These are phyloP conservation scores for Mastacembelus armatus DNA, from an alignment of 2,797 vertebrate species.

Conservation along the genomic window DNA sequence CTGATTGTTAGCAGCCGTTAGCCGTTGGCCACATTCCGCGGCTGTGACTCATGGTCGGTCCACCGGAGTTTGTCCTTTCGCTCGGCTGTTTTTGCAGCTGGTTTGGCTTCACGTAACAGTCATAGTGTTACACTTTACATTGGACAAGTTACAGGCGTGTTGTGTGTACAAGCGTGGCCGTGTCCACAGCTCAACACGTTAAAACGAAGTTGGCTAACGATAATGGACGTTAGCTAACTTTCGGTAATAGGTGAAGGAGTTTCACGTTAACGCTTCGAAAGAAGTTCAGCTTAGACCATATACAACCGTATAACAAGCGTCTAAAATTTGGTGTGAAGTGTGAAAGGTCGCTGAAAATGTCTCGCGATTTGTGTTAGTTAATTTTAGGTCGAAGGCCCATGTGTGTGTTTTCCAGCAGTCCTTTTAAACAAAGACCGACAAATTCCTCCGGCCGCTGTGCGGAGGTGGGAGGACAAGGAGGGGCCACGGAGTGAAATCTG, in stretches of 20 bases:
- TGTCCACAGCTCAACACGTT: rapidly evolving
- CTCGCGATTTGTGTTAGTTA: not conserved
- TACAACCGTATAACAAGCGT: too few species aligned
- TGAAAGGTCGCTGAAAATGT: rapidly evolving
- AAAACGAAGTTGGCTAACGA: not conserved
- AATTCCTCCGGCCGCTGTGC: constrained; percentile 73
- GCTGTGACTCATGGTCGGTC: constrained; percentile 60
- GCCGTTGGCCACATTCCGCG: constrained; percentile 58
- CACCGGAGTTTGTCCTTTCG: constrained; percentile 40
- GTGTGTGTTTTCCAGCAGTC: constrained; percentile 49
- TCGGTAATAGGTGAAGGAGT: not conserved
- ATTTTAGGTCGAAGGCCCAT: not conserved
- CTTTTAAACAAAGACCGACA: constrained; percentile 83
- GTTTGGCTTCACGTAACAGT: not conserved
- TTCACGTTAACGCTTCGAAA: not conserved
- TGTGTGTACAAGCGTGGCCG: not conserved
- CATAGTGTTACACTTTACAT: too few species aligned
- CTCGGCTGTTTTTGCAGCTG: constrained; percentile 41
- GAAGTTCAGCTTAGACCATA: constrained; percentile 46
- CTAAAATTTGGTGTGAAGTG: too few species aligned
- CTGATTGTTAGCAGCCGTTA: constrained; percentile 35
- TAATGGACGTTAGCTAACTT: not conserved
- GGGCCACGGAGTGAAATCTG: constrained; percentile 84
- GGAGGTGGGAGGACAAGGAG: constrained; percentile 85
- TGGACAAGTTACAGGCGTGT: not conserved